Conservation (phyloP, 2,888 invertebrate genomes). For the Zaprionus bogoriensis region DNA sequence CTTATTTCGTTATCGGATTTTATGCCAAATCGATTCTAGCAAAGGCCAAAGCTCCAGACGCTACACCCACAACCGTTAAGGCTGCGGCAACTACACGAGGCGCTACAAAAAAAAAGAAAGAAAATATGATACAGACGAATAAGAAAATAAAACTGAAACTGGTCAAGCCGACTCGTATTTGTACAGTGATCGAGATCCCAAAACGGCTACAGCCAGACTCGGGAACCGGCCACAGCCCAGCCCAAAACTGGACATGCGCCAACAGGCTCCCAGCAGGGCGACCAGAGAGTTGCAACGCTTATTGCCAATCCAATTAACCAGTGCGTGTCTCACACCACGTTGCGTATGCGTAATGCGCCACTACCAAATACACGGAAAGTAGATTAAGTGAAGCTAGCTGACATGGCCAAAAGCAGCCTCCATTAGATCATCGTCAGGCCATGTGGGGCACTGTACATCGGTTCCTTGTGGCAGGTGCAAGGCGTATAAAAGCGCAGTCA, state of each 20-base stretch:
- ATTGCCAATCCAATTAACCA: conserved; percentile 42
- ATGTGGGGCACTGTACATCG: conserved; percentile 24
- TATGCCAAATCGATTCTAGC: conserved; percentile 27
- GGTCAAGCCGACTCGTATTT: conserved; percentile 41
- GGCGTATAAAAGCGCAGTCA: conserved; percentile 58
- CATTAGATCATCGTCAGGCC: conserved; percentile 65
- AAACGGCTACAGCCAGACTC: conserved; percentile 13
- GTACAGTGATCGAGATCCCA: conserved; percentile 35
- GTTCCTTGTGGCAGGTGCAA: conserved; percentile 22
- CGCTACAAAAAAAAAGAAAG: not conserved
- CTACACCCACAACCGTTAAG: conserved; percentile 12
- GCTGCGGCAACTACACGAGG: not conserved
- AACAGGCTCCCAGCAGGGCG: not conserved
- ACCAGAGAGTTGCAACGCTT: conserved; percentile 22
- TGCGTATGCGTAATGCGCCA: conserved; percentile 34
- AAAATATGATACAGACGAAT: too few relatives aligned
- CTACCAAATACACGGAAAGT: conserved; percentile 51
- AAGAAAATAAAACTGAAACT: conserved; percentile 20
- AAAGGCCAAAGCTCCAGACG: conserved; percentile 12
- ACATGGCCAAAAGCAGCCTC: conserved; percentile 31
- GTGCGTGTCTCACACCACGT: conserved; percentile 19
- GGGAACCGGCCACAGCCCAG: conserved; percentile 5
- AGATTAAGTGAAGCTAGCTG: conserved; percentile 30
- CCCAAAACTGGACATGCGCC: conserved; percentile 40
- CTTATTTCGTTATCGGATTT: conserved; percentile 37